Evolutionary conservation across 1,140 invertebrate species (phyloP).

Genomic region (Cyphomyrmex costatus): DNA sequence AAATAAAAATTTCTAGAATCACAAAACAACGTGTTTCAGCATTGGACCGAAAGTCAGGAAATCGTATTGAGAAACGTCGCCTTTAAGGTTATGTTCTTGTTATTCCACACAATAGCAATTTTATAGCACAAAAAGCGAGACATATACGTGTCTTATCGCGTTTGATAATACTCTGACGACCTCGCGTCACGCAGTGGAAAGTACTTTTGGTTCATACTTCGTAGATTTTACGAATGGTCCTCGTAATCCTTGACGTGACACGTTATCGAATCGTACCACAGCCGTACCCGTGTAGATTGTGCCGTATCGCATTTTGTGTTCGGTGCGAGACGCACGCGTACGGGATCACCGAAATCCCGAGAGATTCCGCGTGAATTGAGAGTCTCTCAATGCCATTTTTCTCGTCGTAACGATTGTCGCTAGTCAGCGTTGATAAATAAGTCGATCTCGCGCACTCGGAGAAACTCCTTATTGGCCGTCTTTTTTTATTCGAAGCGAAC

Average conservation of each 20-base stretch:
- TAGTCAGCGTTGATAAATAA: background rate
- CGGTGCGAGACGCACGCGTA: conserved; percentile 48
- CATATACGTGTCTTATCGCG: background rate
- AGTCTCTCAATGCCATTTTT: background rate
- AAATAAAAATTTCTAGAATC: background rate
- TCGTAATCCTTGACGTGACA: conserved; percentile 41
- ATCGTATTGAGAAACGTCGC: background rate
- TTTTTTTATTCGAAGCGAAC: background rate
- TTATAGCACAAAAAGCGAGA: conserved; percentile 36
- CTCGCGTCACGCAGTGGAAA: background rate
- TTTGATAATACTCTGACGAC: conserved; percentile 27
- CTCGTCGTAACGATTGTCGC: background rate
- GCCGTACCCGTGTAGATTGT: conserved; percentile 8
- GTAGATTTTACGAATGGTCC: background rate
- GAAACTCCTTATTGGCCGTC: background rate
- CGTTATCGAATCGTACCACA: conserved; percentile 36
- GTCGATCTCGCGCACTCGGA: background rate
- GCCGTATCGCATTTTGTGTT: conserved; percentile 24
- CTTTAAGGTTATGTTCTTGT: conserved; percentile 66
- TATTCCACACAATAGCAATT: conserved; percentile 65
- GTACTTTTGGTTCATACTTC: conserved; percentile 28
- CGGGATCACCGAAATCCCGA: background rate
- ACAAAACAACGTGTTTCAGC: background rate
- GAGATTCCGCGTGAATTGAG: background rate
- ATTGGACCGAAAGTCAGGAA: background rate